Conservation (phyloP, 2,113 vertebrate species). For the Butorides virescens region DNA sequence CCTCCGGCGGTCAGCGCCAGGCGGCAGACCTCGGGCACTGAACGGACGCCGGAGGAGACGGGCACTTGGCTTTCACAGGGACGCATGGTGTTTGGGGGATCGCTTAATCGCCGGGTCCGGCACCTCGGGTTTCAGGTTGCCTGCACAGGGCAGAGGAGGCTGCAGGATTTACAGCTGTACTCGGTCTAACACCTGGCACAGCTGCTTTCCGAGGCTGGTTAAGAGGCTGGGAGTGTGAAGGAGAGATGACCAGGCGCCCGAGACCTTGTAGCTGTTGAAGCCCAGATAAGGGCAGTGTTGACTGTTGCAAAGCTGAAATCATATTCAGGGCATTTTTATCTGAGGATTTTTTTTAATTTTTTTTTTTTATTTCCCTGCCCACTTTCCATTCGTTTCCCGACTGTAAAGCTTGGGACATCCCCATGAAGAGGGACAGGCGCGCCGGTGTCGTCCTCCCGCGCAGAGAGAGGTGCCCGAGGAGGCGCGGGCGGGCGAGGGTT, state of each 20-base stretch:
- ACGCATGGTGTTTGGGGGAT: not conserved
- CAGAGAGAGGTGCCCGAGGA: not conserved
- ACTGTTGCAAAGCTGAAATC: not conserved
- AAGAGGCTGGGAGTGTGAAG: not conserved
- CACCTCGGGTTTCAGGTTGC: not conserved
- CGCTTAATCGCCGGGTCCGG: fast-evolving
- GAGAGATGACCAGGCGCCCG: fast-evolving
- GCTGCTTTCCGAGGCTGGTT: not conserved
- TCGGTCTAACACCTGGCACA: not conserved
- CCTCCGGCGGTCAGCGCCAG: fast-evolving
- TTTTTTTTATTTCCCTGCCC: not conserved
- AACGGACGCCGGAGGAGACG: fast-evolving
- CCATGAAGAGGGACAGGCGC: fast-evolving
- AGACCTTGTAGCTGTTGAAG: not conserved
- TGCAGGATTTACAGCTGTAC: not conserved
- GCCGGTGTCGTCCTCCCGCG: fast-evolving
- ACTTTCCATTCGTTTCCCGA: not conserved
- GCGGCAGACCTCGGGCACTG: fast-evolving
- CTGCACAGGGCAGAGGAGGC: not conserved
- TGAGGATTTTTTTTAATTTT: not conserved
- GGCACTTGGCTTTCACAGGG: not conserved
- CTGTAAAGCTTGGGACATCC: not conserved
- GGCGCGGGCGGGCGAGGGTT: not conserved
- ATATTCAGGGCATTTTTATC: not conserved
- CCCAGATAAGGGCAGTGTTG: not conserved